A percentile compares a stretch with the other conserved stretches of the same genome.
phyloP scores from a whole-genome alignment of 2,888 invertebrate species.

The Nycteola revayana region DNA sequence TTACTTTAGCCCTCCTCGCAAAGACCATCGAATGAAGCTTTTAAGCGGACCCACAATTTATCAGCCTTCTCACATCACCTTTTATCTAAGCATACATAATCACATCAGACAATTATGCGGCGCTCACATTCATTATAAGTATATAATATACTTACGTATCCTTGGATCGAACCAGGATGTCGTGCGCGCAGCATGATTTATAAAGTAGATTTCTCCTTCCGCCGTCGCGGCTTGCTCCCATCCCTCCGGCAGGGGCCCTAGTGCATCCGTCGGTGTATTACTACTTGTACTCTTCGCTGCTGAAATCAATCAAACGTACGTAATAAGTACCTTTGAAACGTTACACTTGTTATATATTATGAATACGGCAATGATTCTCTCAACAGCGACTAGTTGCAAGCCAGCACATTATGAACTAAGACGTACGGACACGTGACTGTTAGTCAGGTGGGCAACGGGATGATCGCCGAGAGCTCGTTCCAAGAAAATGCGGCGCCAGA shows the following conservation, averaged over 20 bases:
- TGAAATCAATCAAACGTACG: constrained; percentile 72
- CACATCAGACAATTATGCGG: constrained; percentile 17
- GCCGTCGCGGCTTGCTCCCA: constrained; percentile 94
- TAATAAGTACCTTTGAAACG: constrained; percentile 36
- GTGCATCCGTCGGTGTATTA: constrained; percentile 78
- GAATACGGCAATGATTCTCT: constrained; percentile 56
- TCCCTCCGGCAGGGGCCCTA: constrained; percentile 92
- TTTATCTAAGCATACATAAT: constrained; percentile 12
- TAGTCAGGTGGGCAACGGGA: constrained; percentile 60
- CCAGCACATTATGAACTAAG: constrained; percentile 50
- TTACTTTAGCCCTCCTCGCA: constrained; percentile 8
- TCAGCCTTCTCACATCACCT: constrained; percentile 2
- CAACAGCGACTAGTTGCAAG: constrained; percentile 78
- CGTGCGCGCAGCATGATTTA: constrained; percentile 96
- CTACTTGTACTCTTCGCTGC: constrained; percentile 81
- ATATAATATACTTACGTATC: constrained; percentile 90
- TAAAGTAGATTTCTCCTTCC: constrained; percentile 93
- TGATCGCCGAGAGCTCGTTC: constrained; percentile 63
- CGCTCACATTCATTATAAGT: constrained; percentile 23
- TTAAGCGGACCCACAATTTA: no score
- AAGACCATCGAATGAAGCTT: no score
- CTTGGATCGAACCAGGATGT: constrained; percentile 99
- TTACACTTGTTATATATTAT: constrained; percentile 32
- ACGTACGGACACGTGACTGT: constrained; percentile 60
- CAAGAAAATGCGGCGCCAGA: constrained; percentile 66